Base-by-base conservation (phyloP, 1,140 invertebrate species). In the Cyclina sinensis region DNA sequence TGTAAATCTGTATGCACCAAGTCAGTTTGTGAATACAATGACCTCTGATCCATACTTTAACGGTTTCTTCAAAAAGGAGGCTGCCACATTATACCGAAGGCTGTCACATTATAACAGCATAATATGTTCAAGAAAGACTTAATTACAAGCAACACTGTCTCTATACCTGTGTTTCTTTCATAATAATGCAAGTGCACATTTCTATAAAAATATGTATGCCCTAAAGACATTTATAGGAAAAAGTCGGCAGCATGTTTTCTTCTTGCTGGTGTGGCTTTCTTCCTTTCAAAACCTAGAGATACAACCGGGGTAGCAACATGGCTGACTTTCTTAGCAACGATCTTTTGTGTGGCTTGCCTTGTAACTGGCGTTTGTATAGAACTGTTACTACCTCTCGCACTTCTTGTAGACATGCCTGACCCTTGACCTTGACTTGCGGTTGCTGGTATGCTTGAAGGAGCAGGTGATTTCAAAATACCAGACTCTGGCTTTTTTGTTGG, bases 391-490 rank as follows among this genome's bases (percentile, higher is more conserved):
- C 46, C 3, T 39, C 24, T 73, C n/a, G 59, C 39, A 7, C 14
- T 32, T 18, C 21, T 37, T 32, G 46, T 46, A 30, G 24, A 11
- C 12, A 32, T 79, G 24, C 4, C 39, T 35, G 46, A 30, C 16
- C 76, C 48, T 24, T 46, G 24, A 48, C 35, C 11, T 12, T n/a
- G n/a, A 9, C 18, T 27, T 43, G 14, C 2, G 11, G 24, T 16
- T 24, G 43, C 24, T 46, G 65, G 14, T 7, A 70, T 30, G 5
- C 24, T n/a, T 27, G 43, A 32, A 16, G 84, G n/a, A 37, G 39
- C 43, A 3, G 84, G 84, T 16, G 76, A 65, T 30, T 88, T 88
- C 14, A 88, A 48, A 59, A 88, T 88, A 11, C 86, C 86, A 35
- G 79, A 35, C 14, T 88, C 86, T 51, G 86, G 86, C 46, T 81